Percentiles rank a stretch among this genome's conserved stretches.
These are phyloP conservation scores for Chalcis sispes DNA, from an alignment of 2,888 invertebrate species.

Conservation along the genomic window DNA sequence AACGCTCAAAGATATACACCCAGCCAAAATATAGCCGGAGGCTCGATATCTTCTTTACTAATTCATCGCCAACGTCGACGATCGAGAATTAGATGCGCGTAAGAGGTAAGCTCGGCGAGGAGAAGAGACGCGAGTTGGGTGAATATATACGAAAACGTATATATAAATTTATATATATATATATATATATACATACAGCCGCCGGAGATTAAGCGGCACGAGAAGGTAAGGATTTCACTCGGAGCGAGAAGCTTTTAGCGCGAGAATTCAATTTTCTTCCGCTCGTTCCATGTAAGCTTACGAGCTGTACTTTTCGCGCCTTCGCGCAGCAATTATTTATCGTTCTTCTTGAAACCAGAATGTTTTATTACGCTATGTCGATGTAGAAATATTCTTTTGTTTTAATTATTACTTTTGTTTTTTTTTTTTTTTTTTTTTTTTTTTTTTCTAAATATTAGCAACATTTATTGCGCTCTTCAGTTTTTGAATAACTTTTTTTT, in stretches of 20 bases:
- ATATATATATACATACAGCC: not conserved
- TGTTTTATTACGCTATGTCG: not conserved
- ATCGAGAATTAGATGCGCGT: slow-evolving; percentile 42
- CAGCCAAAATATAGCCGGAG: slow-evolving; percentile 61
- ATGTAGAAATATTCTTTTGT: not conserved
- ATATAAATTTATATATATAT: slow-evolving; percentile 14
- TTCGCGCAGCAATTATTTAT: slow-evolving; percentile 45
- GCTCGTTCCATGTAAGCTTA: not conserved
- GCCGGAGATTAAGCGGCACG: slow-evolving; percentile 43
- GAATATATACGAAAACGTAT: too few species aligned
- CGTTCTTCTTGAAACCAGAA: not conserved
- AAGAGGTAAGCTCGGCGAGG: slow-evolving; percentile 4
- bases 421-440: not conserved
- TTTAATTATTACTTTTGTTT: not conserved
- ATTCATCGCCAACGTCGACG: slow-evolving; percentile 68
- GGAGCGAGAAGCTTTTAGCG: slow-evolving; percentile 59
- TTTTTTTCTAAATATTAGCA: too few species aligned
- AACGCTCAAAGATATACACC: not conserved
- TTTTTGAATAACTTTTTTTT: too few species aligned
- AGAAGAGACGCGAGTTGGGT: too few species aligned
- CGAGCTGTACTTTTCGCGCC: slow-evolving; percentile 36
- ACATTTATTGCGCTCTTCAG: too few species aligned
- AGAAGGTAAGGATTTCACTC: slow-evolving; percentile 37
- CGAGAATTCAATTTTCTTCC: slow-evolving; percentile 59
- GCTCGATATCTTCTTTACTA: slow-evolving; percentile 74